Evolutionary conservation across 2,797 vertebrate genomes (phyloP), one percentile per base, ranked within the genome.

Genomic region (Leptatherina wallacei): DNA sequence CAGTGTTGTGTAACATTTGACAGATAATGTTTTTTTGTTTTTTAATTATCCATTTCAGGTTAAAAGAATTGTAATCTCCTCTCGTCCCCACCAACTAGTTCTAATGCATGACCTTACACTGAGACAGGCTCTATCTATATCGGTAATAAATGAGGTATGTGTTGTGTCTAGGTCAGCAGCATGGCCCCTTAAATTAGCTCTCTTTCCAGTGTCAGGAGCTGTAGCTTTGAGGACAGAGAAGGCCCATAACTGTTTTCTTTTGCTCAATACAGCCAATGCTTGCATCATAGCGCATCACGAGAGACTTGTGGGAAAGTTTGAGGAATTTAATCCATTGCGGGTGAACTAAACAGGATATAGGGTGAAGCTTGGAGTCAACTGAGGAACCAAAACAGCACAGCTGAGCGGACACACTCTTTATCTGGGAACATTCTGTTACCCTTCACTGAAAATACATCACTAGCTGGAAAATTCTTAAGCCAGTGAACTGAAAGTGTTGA

Each of bases 141-240:
- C 88, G 59, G 92, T 81, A 86, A 86, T 91, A 83, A 89, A 84
- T 69, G 79, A 86, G 88, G 71, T 77, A 90, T 89, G 88, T 87
- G 88, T 90, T 88, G 77, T 87, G 90, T 91, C 88, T 84, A 83
- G 69, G 88, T 92, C 88, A 90, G 85, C 91, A 88, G 76, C 78
- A 65, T 86, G 81, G 80, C 56, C 79, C 75, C 91, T 89, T 88
- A 89, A 92, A 86, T 92, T 92, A 93, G 91, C 85, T 85, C 79
- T 69, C 72, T 91, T 81, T 86, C 85, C 85, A 85, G 73, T 65
- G 74, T 71, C 65, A 59, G 65, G 75, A 78, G 62, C 77, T 78
- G 49, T 11, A 56, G 24, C 30, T 57, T 14, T 29, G 33, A 3
- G 36, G 12, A 47, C 47, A 49, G 14, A 38, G 1, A 24, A 67